Conservation (phyloP, 2,113 vertebrate species). For the Cyprinodon brontotheroides region DNA sequence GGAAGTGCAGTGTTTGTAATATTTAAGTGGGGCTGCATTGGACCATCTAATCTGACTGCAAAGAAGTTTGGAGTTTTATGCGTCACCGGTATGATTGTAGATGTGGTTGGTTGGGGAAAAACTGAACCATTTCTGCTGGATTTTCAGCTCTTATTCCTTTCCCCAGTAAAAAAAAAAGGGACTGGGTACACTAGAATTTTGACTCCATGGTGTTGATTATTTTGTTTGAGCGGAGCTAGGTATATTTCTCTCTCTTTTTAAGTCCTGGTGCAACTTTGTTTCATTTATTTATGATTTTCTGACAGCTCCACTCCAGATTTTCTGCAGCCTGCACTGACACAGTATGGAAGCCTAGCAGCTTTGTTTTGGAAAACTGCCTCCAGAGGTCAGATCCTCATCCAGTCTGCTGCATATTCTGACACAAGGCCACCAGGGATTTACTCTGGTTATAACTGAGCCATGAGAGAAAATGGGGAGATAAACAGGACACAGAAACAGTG, state of each 20-base stretch:
- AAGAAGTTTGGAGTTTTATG: slow-evolving; percentile 9
- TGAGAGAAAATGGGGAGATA: slow-evolving; percentile 54
- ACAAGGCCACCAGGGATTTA: slow-evolving; percentile 44
- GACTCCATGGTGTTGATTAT: slow-evolving; percentile 1
- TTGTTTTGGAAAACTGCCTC: slow-evolving; percentile 67
- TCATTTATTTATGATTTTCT: not conserved
- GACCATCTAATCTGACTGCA: slow-evolving; percentile 22
- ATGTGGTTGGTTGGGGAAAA: not conserved
- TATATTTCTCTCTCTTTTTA: not conserved
- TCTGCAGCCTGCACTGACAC: slow-evolving; percentile 38
- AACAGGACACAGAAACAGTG: slow-evolving; percentile 33
- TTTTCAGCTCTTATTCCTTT: not conserved
- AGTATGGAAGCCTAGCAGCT: slow-evolving; percentile 40
- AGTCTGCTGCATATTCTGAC: slow-evolving; percentile 56
- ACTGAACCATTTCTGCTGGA: not conserved
- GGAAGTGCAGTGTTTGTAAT: slow-evolving; percentile 12
- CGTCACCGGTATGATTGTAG: slow-evolving; percentile 8
- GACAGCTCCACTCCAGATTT: not conserved
- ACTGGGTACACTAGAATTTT: not conserved
- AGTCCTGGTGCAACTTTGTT: slow-evolving; percentile 1
- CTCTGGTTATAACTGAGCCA: slow-evolving; percentile 36
- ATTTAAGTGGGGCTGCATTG: slow-evolving; percentile 17
- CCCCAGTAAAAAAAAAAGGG: not conserved
- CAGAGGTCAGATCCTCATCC: slow-evolving; percentile 46
- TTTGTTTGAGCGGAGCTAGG: not conserved